These are phyloP conservation scores for Leptocoma aspasia DNA, from an alignment of 2,113 vertebrate species.

Conservation along the genomic window DNA sequence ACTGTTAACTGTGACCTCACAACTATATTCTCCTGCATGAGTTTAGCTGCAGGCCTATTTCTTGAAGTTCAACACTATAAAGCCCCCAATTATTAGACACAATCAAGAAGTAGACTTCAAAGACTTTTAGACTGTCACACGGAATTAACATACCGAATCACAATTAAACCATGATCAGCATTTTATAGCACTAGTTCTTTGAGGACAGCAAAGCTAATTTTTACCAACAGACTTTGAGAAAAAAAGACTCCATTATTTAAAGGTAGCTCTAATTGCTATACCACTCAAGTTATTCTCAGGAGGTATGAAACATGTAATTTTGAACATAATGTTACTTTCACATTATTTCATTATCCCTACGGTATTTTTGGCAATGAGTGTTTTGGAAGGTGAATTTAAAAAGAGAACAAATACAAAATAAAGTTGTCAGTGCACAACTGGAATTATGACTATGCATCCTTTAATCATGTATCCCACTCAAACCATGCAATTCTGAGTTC, in stretches of 20 bases:
- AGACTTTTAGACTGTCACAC: slow-evolving; percentile 63
- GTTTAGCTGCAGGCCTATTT: slow-evolving; percentile 57
- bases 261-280: background rate
- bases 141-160: slow-evolving; percentile 69
- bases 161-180: slow-evolving; percentile 64
- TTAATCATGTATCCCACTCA: background rate
- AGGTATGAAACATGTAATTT: background rate
- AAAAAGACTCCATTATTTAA: slow-evolving; percentile 15
- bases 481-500: background rate
- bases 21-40: slow-evolving; percentile 39
- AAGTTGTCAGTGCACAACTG: background rate
- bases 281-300: background rate
- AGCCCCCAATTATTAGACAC: slow-evolving; percentile 57
- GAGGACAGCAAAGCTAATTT: slow-evolving; percentile 43
- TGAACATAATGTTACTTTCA: background rate
- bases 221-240: background rate
- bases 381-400: slow-evolving; percentile 1
- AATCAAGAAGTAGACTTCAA: slow-evolving; percentile 75
- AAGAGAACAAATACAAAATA: slow-evolving; percentile 1
- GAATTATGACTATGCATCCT: background rate
- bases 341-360: background rate
- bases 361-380: background rate
- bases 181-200: slow-evolving; percentile 63
- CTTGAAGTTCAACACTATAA: slow-evolving; percentile 63
- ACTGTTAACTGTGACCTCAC: slow-evolving; percentile 59